A percentile compares a stretch with the other conserved stretches of the same genome.
Evolutionary conservation across 2,113 vertebrate species (phyloP).

Genomic region (Marmota monax): DNA sequence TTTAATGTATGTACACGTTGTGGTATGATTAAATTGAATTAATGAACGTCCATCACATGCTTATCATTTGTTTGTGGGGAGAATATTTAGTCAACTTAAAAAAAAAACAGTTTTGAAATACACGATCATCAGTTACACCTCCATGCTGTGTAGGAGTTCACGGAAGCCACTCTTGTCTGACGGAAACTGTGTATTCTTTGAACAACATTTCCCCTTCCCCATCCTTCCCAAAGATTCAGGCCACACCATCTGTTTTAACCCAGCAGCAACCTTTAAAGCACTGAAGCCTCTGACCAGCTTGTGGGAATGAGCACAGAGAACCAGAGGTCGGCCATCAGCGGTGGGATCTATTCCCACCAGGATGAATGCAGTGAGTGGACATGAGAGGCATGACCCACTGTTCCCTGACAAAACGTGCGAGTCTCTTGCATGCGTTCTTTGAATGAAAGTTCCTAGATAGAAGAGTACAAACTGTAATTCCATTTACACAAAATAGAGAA

Average conservation of each 20-base stretch:
- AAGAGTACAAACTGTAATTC: background rate
- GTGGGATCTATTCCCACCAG: accelerated
- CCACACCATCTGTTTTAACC: background rate
- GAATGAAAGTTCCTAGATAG: background rate
- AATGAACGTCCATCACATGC: background rate
- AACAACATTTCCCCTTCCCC: background rate
- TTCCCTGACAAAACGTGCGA: too few relatives aligned
- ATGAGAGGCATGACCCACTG: accelerated
- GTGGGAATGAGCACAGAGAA: too few relatives aligned
- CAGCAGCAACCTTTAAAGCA: background rate
- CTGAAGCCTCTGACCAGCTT: accelerated
- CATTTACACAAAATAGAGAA: too few relatives aligned
- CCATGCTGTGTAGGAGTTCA: too few relatives aligned
- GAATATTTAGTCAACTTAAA: background rate
- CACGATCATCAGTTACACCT: too few relatives aligned
- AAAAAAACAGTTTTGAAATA: background rate
- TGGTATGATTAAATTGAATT: background rate
- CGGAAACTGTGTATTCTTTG: background rate
- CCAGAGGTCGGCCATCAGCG: accelerated
- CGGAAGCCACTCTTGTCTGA: background rate
- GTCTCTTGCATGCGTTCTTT: background rate
- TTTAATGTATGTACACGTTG: background rate
- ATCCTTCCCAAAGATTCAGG: background rate
- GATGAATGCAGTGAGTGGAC: background rate
- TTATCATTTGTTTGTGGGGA: background rate